phyloP scores from a whole-genome alignment of 2,888 invertebrate genomes.

The Pheosia gnoma region DNA sequence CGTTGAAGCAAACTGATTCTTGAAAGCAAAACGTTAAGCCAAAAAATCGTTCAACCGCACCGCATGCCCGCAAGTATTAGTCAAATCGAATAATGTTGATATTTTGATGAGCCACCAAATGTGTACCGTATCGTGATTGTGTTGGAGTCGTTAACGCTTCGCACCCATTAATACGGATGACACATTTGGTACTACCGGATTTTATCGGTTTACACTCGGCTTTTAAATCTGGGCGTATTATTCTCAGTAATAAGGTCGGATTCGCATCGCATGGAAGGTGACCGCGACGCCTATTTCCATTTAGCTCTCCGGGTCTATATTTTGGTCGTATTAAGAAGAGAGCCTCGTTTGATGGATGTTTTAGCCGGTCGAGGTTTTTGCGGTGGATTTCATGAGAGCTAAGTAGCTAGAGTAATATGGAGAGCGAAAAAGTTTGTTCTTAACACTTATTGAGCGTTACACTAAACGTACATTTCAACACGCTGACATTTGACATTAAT shows the following conservation, averaged over 20 bases:
- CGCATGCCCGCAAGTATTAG: constrained; percentile 58
- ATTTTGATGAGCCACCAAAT: constrained; percentile 67
- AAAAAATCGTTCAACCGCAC: constrained; percentile 58
- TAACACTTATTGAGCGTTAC: constrained; percentile 43
- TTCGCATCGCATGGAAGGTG: constrained; percentile 38
- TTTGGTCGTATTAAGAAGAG: constrained; percentile 72
- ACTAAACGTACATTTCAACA: neutral
- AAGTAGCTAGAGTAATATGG: no score
- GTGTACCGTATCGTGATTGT: constrained; percentile 69
- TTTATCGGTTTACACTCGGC: constrained; percentile 43
- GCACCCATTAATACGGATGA: constrained; percentile 62
- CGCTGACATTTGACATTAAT: neutral
- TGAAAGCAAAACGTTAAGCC: constrained; percentile 56
- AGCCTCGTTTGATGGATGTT: constrained; percentile 73
- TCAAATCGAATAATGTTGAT: constrained; percentile 75
- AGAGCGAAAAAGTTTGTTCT: constrained; percentile 47
- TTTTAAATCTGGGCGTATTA: constrained; percentile 57
- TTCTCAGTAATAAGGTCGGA: constrained; percentile 48
- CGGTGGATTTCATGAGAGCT: constrained; percentile 58
- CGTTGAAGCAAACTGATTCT: constrained; percentile 66
- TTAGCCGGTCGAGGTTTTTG: constrained; percentile 65
- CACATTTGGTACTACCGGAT: constrained; percentile 61
- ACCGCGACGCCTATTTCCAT: constrained; percentile 57
- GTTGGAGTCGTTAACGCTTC: constrained; percentile 70
- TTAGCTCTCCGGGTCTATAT: constrained; percentile 68